A percentile compares a stretch with the other conserved stretches of the same genome.
Conservation (phyloP, 2,113 vertebrate species). For the Thermophis baileyi region DNA sequence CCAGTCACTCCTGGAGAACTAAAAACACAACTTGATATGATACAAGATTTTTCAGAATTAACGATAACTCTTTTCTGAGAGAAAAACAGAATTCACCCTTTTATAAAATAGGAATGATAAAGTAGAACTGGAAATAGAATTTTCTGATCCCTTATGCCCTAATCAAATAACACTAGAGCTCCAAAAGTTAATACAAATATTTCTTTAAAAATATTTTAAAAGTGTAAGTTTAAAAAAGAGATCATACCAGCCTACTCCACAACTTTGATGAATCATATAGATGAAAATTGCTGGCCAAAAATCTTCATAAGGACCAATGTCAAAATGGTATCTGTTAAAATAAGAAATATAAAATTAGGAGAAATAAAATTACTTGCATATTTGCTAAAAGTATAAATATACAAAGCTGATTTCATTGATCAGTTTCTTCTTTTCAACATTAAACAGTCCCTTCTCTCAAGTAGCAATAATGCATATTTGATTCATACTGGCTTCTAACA, state of each 20-base stretch:
- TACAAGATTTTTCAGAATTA: neutral
- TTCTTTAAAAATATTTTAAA: neutral
- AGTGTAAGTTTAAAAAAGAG: neutral
- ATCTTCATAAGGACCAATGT: constrained; percentile 91
- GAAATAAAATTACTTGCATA: neutral
- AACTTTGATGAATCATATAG: constrained; percentile 93
- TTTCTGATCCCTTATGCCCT: neutral
- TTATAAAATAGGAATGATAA: neutral
- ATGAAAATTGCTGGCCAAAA: constrained; percentile 97
- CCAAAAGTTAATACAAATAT: neutral
- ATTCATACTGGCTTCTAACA: neutral
- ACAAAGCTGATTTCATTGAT: neutral
- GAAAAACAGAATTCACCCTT: neutral
- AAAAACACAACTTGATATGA: neutral
- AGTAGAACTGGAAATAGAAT: constrained; percentile 7
- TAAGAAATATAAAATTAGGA: constrained; percentile 27
- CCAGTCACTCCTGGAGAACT: neutral
- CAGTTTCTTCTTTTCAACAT: neutral
- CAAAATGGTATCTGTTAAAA: constrained; percentile 89
- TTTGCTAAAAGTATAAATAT: neutral
- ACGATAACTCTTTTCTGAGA: neutral
- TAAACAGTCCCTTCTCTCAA: neutral
- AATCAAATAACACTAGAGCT: neutral
- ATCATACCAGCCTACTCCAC: constrained; percentile 88
- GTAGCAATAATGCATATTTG: neutral